These are phyloP conservation scores for Macropus fuliginosus DNA, from an alignment of 2,797 vertebrate species.

Conservation along the genomic window DNA sequence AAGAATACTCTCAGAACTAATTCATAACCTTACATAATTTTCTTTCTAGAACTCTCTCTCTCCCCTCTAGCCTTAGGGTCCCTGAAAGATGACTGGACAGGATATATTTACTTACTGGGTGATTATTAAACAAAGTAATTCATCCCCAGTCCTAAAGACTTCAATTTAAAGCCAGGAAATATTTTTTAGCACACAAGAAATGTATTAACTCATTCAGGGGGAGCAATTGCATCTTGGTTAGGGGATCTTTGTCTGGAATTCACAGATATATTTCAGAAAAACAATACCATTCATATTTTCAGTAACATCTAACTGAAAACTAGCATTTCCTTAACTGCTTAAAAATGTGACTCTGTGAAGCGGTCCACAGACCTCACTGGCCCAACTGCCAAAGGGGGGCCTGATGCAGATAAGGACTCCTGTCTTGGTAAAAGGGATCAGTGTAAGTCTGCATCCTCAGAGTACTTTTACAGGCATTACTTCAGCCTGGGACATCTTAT, in stretches of 20 bases:
- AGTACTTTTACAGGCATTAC: neutral
- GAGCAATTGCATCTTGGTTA: neutral
- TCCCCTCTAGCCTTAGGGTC: neutral
- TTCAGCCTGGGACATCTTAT: neutral
- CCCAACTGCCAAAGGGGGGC: neutral
- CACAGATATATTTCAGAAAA: neutral
- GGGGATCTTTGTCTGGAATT: neutral
- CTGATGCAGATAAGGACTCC: neutral
- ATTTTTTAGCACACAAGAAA: neutral
- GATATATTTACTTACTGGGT: neutral
- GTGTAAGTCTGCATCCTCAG: neutral
- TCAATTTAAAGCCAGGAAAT: conserved; percentile 10
- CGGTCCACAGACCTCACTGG: neutral
- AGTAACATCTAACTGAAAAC: neutral
- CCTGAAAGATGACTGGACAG: neutral
- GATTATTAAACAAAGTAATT: neutral
- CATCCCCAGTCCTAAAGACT: neutral
- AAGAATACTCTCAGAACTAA: conserved; percentile 3
- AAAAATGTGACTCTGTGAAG: neutral
- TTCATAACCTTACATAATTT: conserved; percentile 23
- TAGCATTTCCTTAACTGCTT: neutral
- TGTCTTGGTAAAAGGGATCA: neutral
- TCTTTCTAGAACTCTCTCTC: conserved; percentile 35
- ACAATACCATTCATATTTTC: neutral
- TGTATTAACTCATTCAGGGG: neutral